These are phyloP conservation scores for Oceanodroma tethys DNA, from an alignment of 2,113 vertebrate species.

Conservation along the genomic window DNA sequence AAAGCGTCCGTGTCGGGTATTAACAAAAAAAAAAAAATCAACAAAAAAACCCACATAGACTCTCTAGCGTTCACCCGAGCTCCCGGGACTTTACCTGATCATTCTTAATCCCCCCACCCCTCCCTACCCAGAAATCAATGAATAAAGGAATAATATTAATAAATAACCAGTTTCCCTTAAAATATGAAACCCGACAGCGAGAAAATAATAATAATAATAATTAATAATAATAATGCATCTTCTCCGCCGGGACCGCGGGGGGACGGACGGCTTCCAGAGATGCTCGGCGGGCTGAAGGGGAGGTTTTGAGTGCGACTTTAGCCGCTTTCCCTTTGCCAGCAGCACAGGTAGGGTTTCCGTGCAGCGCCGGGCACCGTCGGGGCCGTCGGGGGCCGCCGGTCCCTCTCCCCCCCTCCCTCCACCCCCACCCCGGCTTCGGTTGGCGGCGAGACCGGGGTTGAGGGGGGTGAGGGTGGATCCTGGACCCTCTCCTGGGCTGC, in stretches of 20 bases:
- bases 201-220: background rate
- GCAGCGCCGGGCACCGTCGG: background rate
- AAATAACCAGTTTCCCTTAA: slow-evolving; percentile 30
- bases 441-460: background rate
- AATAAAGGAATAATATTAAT: slow-evolving; percentile 2
- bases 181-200: background rate
- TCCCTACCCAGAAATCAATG: background rate
- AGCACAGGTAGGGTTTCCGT: slow-evolving; percentile 22
- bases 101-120: background rate
- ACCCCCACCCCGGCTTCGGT: background rate
- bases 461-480: background rate
- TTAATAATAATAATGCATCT: background rate
- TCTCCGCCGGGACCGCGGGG: background rate
- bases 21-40: background rate
- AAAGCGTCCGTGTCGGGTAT: background rate
- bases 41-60: background rate
- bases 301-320: background rate
- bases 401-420: too few relatives aligned
- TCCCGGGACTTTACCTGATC: slow-evolving; percentile 12
- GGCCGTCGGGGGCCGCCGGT: background rate
- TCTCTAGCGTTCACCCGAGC: background rate
- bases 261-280: background rate
- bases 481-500: background rate
- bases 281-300: background rate
- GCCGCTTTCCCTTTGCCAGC: background rate